Evolutionary conservation across 2,797 vertebrate species (phyloP).

Genomic region (Hylomyscus alleni): DNA sequence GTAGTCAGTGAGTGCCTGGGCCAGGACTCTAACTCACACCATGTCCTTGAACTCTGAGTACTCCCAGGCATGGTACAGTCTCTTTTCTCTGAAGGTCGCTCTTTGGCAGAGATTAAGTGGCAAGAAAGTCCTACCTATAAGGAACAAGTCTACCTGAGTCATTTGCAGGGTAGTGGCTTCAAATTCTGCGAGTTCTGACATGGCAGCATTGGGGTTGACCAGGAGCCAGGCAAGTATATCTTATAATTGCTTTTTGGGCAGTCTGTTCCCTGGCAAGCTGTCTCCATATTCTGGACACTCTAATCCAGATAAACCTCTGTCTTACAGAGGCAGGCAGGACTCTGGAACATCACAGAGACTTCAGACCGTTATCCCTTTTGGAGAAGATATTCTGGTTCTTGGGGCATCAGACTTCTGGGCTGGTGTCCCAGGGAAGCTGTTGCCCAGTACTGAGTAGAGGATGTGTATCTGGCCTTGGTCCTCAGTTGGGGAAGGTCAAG

Average conservation of each 20-base stretch:
- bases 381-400: neutral
- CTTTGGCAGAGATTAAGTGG: neutral
- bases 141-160: neutral
- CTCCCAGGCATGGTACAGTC: neutral
- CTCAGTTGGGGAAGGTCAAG: neutral
- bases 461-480: too few species aligned
- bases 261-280: neutral
- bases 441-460: neutral
- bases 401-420: neutral
- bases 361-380: rapidly evolving
- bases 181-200: neutral
- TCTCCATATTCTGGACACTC: neutral
- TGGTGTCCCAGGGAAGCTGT: neutral
- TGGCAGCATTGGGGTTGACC: neutral
- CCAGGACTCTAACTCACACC: neutral
- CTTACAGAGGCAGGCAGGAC: neutral
- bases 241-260: neutral
- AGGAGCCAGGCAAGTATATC: neutral
- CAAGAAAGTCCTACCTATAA: rapidly evolving
- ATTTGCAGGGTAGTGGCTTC: neutral
- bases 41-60: rapidly evolving
- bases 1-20: neutral
- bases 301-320: slow-evolving; percentile 40
- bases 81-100: neutral
- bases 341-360: neutral